These are phyloP conservation scores for Lithobates pipiens DNA, from an alignment of 2,797 vertebrate genomes.

Conservation along the genomic window DNA sequence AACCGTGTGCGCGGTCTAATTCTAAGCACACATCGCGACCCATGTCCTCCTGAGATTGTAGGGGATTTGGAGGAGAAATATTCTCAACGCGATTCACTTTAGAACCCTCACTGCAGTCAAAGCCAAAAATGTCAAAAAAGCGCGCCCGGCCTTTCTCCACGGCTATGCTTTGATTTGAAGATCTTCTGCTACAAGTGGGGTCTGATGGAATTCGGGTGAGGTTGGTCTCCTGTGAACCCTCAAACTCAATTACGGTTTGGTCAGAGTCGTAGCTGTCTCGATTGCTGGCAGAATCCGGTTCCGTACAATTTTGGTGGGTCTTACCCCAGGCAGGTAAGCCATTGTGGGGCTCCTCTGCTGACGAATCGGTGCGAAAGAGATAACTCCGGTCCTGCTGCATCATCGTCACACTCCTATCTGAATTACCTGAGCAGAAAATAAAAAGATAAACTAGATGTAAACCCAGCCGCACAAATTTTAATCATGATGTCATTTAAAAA, in stretches of 20 bases:
- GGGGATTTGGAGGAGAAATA: constrained; percentile 44
- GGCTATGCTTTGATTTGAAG: not conserved
- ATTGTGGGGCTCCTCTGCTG: not conserved
- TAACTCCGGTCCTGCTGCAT: not conserved
- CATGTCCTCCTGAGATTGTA: constrained; percentile 22
- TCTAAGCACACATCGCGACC: not conserved
- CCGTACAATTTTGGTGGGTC: not conserved
- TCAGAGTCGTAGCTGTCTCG: not conserved
- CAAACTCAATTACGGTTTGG: not conserved
- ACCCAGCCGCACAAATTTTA: too few species aligned
- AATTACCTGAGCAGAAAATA: constrained; percentile 24
- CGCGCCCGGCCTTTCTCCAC: not conserved
- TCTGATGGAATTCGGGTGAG: not conserved
- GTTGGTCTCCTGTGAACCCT: not conserved
- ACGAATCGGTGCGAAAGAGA: not conserved
- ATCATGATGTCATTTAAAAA: too few species aligned
- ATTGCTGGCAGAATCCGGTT: not conserved
- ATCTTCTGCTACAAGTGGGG: not conserved
- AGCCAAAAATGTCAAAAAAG: constrained; percentile 42
- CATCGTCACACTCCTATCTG: not conserved
- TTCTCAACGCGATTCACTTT: not conserved
- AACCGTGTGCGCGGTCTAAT: not conserved
- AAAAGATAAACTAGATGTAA: not conserved
- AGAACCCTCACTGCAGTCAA: constrained; percentile 15
- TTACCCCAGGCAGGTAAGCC: not conserved